A percentile compares a stretch with the other conserved stretches of the same genome.
phyloP scores from a whole-genome alignment of 2,113 vertebrate genomes.

The Canis aureus region DNA sequence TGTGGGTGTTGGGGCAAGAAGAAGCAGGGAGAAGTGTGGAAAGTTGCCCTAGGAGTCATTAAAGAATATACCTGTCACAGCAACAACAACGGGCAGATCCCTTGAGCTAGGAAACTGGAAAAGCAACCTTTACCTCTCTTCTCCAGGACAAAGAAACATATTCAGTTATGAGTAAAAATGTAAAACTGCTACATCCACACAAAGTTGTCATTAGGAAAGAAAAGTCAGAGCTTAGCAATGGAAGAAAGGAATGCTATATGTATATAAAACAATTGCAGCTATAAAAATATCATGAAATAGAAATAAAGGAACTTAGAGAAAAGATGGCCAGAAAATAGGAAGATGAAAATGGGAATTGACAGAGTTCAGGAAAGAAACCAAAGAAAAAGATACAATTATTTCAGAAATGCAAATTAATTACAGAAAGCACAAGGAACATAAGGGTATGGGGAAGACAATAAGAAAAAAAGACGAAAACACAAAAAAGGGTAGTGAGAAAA shows the following conservation, averaged over 20 bases:
- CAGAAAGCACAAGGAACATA: background rate
- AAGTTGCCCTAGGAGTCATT: background rate
- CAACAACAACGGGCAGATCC: background rate
- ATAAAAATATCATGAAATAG: background rate
- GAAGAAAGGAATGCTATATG: background rate
- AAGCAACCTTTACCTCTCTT: background rate
- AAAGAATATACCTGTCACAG: background rate
- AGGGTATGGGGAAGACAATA: background rate
- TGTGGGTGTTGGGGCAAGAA: background rate
- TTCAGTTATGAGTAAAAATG: background rate
- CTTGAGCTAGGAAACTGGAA: background rate
- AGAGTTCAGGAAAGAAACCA: background rate
- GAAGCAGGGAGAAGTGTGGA: background rate
- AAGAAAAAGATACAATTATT: background rate
- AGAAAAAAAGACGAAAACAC: background rate
- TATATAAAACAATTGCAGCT: background rate
- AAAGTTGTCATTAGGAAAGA: background rate
- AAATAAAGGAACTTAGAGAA: slow-evolving; percentile 41
- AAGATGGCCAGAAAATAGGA: background rate
- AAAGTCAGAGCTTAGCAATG: background rate
- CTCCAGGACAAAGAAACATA: background rate
- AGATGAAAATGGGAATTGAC: background rate
- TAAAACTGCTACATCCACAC: background rate
- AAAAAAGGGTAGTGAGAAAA: background rate
- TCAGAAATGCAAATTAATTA: background rate